Percentiles rank a stretch among this genome's conserved stretches.
Conservation (phyloP, 2,888 invertebrate species). For the Horisme vitalbata region DNA sequence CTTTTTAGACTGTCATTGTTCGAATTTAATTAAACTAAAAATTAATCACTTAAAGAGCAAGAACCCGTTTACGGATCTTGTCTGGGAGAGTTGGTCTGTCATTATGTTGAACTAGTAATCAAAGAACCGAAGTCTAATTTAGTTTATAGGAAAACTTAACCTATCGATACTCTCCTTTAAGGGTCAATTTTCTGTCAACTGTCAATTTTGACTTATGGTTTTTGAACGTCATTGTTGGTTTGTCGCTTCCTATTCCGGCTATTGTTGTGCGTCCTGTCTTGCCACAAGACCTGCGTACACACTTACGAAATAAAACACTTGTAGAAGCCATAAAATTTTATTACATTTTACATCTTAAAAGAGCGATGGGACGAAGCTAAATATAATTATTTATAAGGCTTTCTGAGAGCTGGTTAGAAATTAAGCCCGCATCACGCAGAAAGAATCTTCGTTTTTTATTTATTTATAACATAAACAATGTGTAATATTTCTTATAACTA, state of each 20-base stretch:
- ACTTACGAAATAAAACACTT: constrained; percentile 24
- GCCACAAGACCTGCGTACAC: constrained; percentile 60
- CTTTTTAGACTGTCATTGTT: constrained; percentile 50
- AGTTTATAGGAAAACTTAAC: too few relatives aligned
- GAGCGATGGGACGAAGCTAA: too few relatives aligned
- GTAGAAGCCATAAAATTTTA: too few relatives aligned
- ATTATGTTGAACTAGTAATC: background rate
- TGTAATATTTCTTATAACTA: too few relatives aligned
- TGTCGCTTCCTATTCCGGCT: constrained; percentile 80
- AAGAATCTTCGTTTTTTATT: too few relatives aligned
- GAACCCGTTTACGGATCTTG: constrained; percentile 72
- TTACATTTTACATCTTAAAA: too few relatives aligned
- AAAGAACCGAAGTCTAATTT: background rate
- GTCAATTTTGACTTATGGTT: constrained; percentile 65
- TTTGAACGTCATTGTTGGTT: too few relatives aligned
- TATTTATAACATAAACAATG: too few relatives aligned
- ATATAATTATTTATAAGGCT: too few relatives aligned
- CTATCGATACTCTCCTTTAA: background rate
- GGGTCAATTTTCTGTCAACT: constrained; percentile 24
- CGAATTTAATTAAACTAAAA: constrained; percentile 51
- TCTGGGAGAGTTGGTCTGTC: constrained; percentile 58
- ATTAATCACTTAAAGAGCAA: constrained; percentile 59
- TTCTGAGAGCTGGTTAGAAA: too few relatives aligned
- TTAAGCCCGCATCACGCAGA: too few relatives aligned
- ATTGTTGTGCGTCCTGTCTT: constrained; percentile 80